A percentile compares a stretch with the other conserved stretches of the same genome.
phyloP scores from a whole-genome alignment of 2,113 vertebrate genomes.

The Mobula hypostoma region DNA sequence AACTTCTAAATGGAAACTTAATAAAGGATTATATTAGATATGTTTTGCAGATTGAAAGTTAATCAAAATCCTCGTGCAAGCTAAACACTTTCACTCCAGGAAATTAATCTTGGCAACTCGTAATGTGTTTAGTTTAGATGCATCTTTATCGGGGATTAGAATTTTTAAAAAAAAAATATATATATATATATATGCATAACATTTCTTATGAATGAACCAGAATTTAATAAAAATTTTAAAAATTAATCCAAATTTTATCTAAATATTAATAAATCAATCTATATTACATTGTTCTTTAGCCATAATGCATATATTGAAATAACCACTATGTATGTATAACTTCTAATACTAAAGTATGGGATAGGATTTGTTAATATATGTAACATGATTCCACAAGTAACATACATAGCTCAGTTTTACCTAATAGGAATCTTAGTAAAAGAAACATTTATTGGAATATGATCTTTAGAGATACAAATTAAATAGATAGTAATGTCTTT shows the following conservation, averaged over 20 bases:
- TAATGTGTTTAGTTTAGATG: neutral
- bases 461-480: neutral
- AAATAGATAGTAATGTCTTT: neutral
- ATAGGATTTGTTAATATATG: neutral
- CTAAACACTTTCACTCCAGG: neutral
- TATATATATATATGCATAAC: neutral
- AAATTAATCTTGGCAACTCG: neutral
- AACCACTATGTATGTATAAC: neutral
- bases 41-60: neutral
- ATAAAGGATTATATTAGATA: neutral
- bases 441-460: conserved; percentile 12
- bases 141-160: neutral
- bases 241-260: neutral
- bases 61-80: neutral
- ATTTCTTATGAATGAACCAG: neutral
- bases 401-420: neutral
- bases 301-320: neutral
- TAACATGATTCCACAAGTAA: neutral
- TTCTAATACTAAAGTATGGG: neutral
- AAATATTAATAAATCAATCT: neutral
- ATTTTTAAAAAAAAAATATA: neutral
- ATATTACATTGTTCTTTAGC: neutral
- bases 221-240: neutral
- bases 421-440: conserved; percentile 14
- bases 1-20: neutral